Base-by-base conservation (phyloP, 1,140 invertebrate species). In the Chymomyza costata region DNA sequence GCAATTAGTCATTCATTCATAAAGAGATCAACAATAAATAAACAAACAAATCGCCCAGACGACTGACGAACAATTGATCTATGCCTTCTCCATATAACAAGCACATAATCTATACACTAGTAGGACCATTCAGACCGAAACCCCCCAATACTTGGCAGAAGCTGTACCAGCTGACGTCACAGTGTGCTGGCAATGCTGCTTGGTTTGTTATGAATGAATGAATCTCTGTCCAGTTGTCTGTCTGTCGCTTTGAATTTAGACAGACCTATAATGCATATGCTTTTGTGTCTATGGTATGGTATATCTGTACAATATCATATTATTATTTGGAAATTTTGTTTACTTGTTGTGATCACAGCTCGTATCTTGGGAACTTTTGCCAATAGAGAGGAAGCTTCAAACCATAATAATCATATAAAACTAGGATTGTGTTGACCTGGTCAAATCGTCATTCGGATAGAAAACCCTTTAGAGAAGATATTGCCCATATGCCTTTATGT, bases 1-100 rank as follows among this genome's bases (percentile, higher is more conserved):
- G 53, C 53, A 80, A 71, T 80, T 78, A 71, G 57, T 73, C 73
- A 80, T 80, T 80, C 73, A 80, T 80, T 80, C 73, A 80, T 80
- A 80, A 80, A 59, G 67, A 71, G 64, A 73, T 67, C 71, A 38
- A 41, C 48, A 45, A 58, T 48, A 54, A 61, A 71, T 80, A 80
- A 80, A 80, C 60, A 80, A 80, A 73, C 71, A 78, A 78, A 78
- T 60, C 54, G 21, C 6, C 31, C 34, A 45, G n/a, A 31, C 39
- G 34, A 66, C 73, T 67, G 73, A 80, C 58, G 71, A 71, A 67
- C 65, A 73, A 71, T 67, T 80, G 73, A 78, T 78, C 71, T 69
- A 62, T 78, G 66, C 65, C 48, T 61, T 32, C 38, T 17, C 18
- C 19, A 39, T 37, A 25, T 19, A 15, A 21, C 32, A 40, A 41